Evolutionary conservation across 2,113 vertebrate species (phyloP).

Genomic region (Tenebrosternarchus preto): DNA sequence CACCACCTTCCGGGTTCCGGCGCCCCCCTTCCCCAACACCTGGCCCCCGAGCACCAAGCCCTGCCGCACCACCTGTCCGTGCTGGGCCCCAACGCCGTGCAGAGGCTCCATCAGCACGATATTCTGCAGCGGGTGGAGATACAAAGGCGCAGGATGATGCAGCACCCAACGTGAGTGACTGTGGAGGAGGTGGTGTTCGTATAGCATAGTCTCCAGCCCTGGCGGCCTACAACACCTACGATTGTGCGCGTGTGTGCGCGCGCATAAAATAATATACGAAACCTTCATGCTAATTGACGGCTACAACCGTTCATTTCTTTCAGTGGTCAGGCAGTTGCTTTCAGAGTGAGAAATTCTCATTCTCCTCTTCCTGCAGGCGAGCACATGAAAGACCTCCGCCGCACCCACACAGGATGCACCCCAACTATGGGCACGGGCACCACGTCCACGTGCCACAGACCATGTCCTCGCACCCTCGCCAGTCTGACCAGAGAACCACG

Average conservation of each 20-base stretch:
- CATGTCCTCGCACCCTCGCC: conserved; percentile 97
- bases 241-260: neutral
- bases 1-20: conserved; percentile 83
- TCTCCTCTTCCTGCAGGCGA: conserved; percentile 72
- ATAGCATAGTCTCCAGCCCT: too few species aligned
- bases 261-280: neutral
- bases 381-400: conserved; percentile 97
- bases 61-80: conserved; percentile 89
- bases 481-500: conserved; percentile 91
- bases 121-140: conserved; percentile 97
- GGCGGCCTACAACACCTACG: neutral
- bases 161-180: conserved; percentile 91
- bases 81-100: conserved; percentile 82
- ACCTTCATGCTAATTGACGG: neutral
- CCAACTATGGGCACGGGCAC: conserved; percentile 97
- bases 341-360: neutral
- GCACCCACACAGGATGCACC: conserved; percentile 98
- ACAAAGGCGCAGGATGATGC: conserved; percentile 95
- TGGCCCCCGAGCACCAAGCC: conserved; percentile 86
- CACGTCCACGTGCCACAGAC: conserved; percentile 99
- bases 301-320: too few species aligned
- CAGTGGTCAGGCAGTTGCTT: too few species aligned
- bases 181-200: too few species aligned
- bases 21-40: conserved; percentile 86
- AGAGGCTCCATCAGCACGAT: conserved; percentile 93